Percentiles rank a stretch among this genome's conserved stretches.
phyloP scores from a whole-genome alignment of 2,113 vertebrate genomes.

The Aegithalos caudatus region DNA sequence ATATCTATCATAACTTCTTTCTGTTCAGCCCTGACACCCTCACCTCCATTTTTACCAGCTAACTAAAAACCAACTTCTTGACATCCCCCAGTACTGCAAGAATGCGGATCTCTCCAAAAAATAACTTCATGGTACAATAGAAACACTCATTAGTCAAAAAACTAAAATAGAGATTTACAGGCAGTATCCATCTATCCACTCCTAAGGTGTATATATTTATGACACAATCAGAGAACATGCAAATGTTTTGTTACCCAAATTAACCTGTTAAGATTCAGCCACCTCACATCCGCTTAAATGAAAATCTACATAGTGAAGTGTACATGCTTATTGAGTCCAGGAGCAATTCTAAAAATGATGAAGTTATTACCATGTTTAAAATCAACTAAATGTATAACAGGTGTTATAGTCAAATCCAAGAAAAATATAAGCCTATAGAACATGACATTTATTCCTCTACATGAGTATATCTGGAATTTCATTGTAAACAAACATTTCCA shows the following conservation, averaged over 20 bases:
- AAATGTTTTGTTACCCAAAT: neutral
- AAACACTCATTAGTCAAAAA: neutral
- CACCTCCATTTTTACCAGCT: neutral
- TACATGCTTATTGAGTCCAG: neutral
- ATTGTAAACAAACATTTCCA: neutral
- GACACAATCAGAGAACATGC: neutral
- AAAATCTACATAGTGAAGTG: neutral
- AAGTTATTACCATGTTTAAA: neutral
- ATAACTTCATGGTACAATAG: neutral
- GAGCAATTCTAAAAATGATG: neutral
- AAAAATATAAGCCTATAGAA: neutral
- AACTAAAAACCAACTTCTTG: neutral
- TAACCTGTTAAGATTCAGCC: neutral
- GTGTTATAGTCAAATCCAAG: neutral
- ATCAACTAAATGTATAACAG: neutral
- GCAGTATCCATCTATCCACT: neutral
- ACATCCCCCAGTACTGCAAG: neutral
- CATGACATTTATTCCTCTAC: neutral
- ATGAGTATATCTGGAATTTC: neutral
- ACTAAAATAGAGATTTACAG: neutral
- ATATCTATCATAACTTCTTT: neutral
- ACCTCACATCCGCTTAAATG: neutral
- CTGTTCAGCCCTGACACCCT: neutral
- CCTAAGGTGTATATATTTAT: neutral
- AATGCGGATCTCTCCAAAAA: neutral